These are phyloP conservation scores for Rhincodon typus DNA, from an alignment of 2,797 vertebrate genomes.

Conservation along the genomic window DNA sequence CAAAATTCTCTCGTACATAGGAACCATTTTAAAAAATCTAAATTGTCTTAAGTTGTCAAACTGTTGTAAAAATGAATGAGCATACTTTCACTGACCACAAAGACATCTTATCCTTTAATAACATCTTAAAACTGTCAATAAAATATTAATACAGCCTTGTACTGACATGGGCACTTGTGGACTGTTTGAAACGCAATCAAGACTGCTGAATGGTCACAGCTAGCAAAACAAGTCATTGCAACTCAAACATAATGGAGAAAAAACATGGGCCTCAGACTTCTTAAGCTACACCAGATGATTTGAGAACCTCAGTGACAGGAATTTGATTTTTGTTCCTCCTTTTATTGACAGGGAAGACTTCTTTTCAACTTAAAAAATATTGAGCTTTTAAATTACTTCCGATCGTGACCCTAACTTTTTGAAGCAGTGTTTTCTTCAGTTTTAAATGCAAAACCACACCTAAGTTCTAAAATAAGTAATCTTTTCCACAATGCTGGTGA, in stretches of 20 bases:
- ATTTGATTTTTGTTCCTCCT: not conserved
- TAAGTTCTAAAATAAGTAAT: not conserved
- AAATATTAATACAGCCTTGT: not conserved
- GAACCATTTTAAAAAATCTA: too few relatives aligned
- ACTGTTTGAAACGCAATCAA: not conserved
- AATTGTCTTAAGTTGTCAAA: too few relatives aligned
- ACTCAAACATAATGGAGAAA: not conserved
- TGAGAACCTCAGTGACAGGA: too few relatives aligned
- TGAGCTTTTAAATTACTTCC: too few relatives aligned
- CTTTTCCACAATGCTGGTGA: not conserved
- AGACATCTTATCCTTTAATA: not conserved
- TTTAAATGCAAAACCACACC: not conserved
- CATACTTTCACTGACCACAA: too few relatives aligned
- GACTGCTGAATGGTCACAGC: not conserved
- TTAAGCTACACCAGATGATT: not conserved
- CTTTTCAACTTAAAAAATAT: not conserved
- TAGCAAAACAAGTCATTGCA: not conserved
- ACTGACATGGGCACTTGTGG: not conserved
- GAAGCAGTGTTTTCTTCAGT: not conserved
- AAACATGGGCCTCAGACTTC: not conserved
- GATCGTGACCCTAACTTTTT: not conserved
- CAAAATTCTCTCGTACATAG: too few relatives aligned
- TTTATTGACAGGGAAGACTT: not conserved
- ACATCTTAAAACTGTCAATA: not conserved
- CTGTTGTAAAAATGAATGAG: too few relatives aligned